phyloP scores from a whole-genome alignment of 2,797 vertebrate species.

The Phylloscopus collybita region DNA sequence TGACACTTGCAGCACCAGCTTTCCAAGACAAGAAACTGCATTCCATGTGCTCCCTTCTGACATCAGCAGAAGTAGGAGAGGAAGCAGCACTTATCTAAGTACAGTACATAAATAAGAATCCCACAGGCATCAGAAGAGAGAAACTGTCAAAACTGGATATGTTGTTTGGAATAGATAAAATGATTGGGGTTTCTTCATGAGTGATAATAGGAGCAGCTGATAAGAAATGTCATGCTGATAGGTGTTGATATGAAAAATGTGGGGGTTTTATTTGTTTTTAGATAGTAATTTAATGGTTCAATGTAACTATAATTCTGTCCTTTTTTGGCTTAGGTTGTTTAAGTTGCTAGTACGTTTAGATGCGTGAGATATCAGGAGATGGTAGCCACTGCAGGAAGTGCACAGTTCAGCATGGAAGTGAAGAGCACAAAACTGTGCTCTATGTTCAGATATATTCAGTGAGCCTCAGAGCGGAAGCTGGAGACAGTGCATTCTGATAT shows the following conservation, averaged over 20 bases:
- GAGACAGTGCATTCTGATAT: not conserved
- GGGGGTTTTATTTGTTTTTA: not conserved
- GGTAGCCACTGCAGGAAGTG: not conserved
- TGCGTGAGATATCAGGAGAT: not conserved
- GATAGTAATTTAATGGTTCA: not conserved
- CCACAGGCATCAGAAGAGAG: not conserved
- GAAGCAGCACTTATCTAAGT: not conserved
- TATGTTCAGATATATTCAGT: not conserved
- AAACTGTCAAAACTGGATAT: not conserved
- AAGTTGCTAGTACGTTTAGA: not conserved
- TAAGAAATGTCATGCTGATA: not conserved
- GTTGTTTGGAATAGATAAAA: not conserved
- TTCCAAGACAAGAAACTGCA: not conserved
- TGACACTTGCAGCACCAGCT: not conserved
- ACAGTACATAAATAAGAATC: not conserved
- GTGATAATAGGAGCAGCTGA: not conserved
- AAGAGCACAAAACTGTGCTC: not conserved
- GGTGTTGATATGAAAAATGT: not conserved
- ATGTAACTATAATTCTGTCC: not conserved
- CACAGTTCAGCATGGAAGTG: not conserved
- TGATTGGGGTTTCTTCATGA: not conserved
- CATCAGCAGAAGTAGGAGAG: not conserved
- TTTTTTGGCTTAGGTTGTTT: not conserved
- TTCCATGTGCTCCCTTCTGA: not conserved
- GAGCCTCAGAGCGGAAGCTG: not conserved